Conservation (phyloP, 2,113 vertebrate species). For the Siphamia tubifer region DNA sequence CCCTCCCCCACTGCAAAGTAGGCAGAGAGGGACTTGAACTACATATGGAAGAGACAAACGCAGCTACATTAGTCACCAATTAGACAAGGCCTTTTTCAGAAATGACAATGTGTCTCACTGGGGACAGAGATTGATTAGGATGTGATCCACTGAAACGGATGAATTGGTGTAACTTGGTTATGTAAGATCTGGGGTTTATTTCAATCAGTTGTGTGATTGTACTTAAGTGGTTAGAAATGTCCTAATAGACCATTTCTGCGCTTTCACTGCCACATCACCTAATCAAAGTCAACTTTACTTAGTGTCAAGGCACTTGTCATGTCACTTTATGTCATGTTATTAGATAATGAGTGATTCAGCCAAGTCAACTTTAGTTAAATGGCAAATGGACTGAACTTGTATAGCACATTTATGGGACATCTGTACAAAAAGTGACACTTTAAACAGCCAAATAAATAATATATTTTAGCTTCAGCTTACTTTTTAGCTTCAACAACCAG, state of each 20-base stretch:
- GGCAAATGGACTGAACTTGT: no score
- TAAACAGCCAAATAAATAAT: no score
- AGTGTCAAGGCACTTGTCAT: neutral
- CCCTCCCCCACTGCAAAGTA: constrained; percentile 34
- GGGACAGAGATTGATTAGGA: neutral
- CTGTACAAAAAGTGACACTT: no score
- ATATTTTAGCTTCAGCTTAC: no score
- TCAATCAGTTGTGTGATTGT: constrained; percentile 22
- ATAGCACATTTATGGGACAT: no score
- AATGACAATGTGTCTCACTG: neutral
- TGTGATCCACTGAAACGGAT: neutral
- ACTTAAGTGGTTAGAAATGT: constrained; percentile 37
- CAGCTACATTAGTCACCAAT: constrained; percentile 42
- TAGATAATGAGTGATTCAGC: neutral
- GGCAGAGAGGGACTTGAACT: constrained; percentile 53
- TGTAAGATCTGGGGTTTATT: constrained; percentile 39
- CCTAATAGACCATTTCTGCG: constrained; percentile 32
- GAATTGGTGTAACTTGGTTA: constrained; percentile 9
- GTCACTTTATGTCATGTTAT: neutral
- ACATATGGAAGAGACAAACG: constrained; percentile 58
- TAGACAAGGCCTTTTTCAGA: neutral
- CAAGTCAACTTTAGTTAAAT: neutral
- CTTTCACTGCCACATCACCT: neutral
- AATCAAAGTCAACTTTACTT: constrained; percentile 4
- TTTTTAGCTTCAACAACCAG: no score